phyloP scores from a whole-genome alignment of 1,140 invertebrate genomes.

The Hyles vespertilio region DNA sequence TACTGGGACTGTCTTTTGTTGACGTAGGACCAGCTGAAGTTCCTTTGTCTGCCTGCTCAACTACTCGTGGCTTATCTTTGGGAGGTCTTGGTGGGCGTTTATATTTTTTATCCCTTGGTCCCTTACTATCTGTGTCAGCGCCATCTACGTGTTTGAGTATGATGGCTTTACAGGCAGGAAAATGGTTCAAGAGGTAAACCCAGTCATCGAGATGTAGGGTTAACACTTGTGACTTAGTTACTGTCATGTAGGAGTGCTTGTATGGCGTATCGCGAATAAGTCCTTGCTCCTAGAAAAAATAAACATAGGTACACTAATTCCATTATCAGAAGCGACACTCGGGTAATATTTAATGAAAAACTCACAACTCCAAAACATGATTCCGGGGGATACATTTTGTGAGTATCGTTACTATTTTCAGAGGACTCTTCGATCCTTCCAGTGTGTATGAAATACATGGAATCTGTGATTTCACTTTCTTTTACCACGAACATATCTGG shows the following conservation, averaged over 20 bases:
- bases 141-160: constrained; percentile 35
- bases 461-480: constrained; percentile 59
- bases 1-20: not conserved
- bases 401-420: constrained; percentile 7
- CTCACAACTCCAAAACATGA: constrained; percentile 49
- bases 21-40: not conserved
- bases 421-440: constrained; percentile 44
- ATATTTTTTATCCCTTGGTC: not conserved
- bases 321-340: too few relatives aligned
- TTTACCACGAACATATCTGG: constrained; percentile 64
- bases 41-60: constrained; percentile 1
- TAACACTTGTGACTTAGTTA: constrained; percentile 40
- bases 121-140: constrained; percentile 1
- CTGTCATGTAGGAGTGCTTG: constrained; percentile 36
- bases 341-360: constrained; percentile 1
- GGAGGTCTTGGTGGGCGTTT: not conserved
- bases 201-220: constrained; percentile 40
- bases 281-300: constrained; percentile 40
- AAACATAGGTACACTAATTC: too few relatives aligned
- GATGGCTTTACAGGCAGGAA: constrained; percentile 36
- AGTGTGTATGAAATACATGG: constrained; percentile 65
- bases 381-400: constrained; percentile 31
- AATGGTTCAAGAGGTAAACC: constrained; percentile 44
- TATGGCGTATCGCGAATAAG: constrained; percentile 34
- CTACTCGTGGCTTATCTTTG: not conserved